phyloP scores from a whole-genome alignment of 2,888 invertebrate genomes.

The Tenodera sinensis region DNA sequence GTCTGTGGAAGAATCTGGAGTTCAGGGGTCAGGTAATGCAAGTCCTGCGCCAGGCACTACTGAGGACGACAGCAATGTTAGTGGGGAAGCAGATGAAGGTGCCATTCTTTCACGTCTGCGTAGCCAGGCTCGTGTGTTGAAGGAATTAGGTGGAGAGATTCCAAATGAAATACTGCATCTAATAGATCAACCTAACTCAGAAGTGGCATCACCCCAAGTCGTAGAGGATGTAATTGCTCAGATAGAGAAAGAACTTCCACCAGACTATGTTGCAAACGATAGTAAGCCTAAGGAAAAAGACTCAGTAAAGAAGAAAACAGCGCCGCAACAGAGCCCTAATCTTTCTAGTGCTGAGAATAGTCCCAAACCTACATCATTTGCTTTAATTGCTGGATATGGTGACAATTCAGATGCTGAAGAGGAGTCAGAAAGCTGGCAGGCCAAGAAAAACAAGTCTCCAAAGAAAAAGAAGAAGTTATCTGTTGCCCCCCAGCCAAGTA shows the following conservation, averaged over 20 bases:
- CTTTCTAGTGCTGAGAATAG: conserved; percentile 7
- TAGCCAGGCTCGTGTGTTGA: conserved; percentile 52
- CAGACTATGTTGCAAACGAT: conserved; percentile 18
- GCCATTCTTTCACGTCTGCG: conserved; percentile 53
- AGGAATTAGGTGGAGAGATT: conserved; percentile 53
- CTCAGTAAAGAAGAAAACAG: neutral
- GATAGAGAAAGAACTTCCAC: conserved; percentile 45
- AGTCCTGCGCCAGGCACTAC: neutral
- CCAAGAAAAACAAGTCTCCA: conserved; percentile 1
- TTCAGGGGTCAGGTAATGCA: neutral
- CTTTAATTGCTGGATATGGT: conserved; percentile 54
- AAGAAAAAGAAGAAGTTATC: neutral
- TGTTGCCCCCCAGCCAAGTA: neutral
- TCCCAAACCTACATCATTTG: conserved; percentile 38
- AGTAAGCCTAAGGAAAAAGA: conserved; percentile 14
- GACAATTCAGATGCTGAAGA: conserved; percentile 52
- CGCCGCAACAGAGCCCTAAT: neutral
- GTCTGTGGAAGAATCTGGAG: conserved; percentile 1
- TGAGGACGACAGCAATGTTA: conserved; percentile 12
- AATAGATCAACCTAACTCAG: conserved; percentile 12
- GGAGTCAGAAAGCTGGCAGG: conserved; percentile 29
- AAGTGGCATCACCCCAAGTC: neutral
- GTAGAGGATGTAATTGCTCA: conserved; percentile 19
- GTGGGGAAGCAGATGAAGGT: conserved; percentile 48
- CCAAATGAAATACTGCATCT: conserved; percentile 45